Conservation (phyloP, 2,797 vertebrate species). For the Champsocephalus gunnari region DNA sequence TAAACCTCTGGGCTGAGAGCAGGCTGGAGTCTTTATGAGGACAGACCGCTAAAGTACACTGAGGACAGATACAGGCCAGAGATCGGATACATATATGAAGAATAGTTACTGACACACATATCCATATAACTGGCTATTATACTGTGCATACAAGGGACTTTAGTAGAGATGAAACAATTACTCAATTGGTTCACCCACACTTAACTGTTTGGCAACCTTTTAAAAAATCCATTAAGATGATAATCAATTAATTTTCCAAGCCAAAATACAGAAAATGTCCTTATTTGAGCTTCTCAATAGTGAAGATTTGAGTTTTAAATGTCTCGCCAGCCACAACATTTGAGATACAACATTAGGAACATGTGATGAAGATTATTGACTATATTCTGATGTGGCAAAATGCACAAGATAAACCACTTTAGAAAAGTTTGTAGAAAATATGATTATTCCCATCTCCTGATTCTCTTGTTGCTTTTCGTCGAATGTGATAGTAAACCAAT, state of each 20-base stretch:
- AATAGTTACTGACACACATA: constrained; percentile 11
- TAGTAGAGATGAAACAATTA: background rate
- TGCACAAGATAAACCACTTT: background rate
- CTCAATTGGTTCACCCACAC: background rate
- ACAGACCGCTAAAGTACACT: constrained; percentile 20
- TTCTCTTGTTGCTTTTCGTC: background rate
- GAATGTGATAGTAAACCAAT: background rate
- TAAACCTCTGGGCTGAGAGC: constrained; percentile 49
- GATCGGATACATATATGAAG: background rate
- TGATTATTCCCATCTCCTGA: background rate
- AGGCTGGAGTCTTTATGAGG: constrained; percentile 52
- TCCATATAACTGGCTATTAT: background rate
- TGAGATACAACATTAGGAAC: background rate
- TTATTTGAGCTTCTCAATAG: background rate
- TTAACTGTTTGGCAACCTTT: background rate
- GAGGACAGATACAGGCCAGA: constrained; percentile 26
- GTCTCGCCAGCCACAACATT: background rate
- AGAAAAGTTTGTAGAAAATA: background rate
- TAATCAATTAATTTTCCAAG: too few relatives aligned
- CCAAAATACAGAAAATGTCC: too few relatives aligned
- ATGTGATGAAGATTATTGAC: background rate
- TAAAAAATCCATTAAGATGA: background rate
- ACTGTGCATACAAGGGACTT: background rate
- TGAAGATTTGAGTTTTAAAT: background rate
- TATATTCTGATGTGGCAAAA: background rate